Evolutionary conservation across 37 sponge, comb jelly and placozoan species (phyloP).

Genomic region (Geodia barretti): DNA sequence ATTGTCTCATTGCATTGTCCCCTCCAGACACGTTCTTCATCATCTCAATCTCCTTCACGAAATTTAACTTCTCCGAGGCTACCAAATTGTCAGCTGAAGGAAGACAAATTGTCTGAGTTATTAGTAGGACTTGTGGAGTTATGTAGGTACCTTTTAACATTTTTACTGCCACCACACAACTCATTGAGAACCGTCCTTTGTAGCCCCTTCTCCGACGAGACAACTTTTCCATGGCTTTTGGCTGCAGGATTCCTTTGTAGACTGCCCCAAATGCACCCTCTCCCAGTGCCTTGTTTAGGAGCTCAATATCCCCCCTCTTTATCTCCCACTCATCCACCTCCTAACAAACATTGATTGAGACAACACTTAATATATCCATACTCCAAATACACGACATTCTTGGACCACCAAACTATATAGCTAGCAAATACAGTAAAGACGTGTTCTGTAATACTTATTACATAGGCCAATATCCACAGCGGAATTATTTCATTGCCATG

Average conservation of each 20-base stretch:
- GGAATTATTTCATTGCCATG: too few species aligned
- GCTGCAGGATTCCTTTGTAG: conserved; percentile 41
- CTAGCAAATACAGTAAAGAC: too few species aligned
- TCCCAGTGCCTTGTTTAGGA: conserved; percentile 52
- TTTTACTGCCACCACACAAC: conserved; percentile 64
- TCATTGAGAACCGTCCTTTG: not conserved
- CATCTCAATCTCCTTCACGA: conserved; percentile 70
- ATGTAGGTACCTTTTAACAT: conserved; percentile 49
- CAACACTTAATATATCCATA: too few species aligned
- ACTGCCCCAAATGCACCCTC: conserved; percentile 75
- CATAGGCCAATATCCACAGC: too few species aligned
- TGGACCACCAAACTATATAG: too few species aligned
- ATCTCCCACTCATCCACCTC: conserved; percentile 71
- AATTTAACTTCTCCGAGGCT: conserved; percentile 38
- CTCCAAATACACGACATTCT: too few species aligned
- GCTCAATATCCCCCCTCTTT: conserved; percentile 4
- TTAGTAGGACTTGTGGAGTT: not conserved
- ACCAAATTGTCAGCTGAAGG: conserved; percentile 21
- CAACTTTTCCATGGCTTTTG: not conserved
- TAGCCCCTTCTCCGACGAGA: not conserved
- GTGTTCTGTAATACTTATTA: too few species aligned
- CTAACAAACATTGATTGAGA: too few species aligned
- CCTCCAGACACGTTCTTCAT: conserved; percentile 70
- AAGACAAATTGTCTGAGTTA: not conserved
- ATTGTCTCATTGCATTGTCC: conserved; percentile 24